Evolutionary conservation across 2,888 invertebrate species (phyloP).

Genomic region (Hypsopygia costalis): DNA sequence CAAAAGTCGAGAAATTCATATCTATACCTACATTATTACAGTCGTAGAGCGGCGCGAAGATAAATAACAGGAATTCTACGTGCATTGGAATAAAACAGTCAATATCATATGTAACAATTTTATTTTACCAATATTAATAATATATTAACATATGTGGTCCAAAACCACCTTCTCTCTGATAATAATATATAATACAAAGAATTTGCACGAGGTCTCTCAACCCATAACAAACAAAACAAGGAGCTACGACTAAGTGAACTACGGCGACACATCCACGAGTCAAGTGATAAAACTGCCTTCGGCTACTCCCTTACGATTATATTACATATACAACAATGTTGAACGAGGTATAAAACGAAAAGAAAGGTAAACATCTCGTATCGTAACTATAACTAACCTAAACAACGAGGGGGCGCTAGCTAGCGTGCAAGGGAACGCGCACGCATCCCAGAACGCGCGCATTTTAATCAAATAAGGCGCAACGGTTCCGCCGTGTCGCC

Average conservation of each 20-base stretch:
- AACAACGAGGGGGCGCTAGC: constrained; percentile 39
- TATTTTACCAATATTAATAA: constrained; percentile 80
- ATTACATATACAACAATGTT: constrained; percentile 54
- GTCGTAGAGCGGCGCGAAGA: too few species aligned
- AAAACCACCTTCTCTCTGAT: constrained; percentile 73
- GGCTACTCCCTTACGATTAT: constrained; percentile 36
- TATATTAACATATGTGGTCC: constrained; percentile 80
- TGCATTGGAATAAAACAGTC: constrained; percentile 45
- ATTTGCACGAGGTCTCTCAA: constrained; percentile 73
- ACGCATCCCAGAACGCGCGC: too few species aligned
- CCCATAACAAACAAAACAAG: constrained; percentile 76
- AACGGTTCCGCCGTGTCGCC: too few species aligned
- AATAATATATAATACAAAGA: constrained; percentile 79
- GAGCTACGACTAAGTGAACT: constrained; percentile 51
- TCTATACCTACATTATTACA: too few species aligned
- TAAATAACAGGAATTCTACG: too few species aligned
- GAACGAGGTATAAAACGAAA: constrained; percentile 67
- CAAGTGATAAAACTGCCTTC: constrained; percentile 49
- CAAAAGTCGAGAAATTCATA: too few species aligned
- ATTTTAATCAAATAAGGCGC: too few species aligned
- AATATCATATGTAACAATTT: constrained; percentile 75
- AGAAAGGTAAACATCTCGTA: constrained; percentile 56
- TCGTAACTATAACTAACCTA: constrained; percentile 49
- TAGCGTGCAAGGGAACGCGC: constrained; percentile 6
- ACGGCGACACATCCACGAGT: constrained; percentile 34